phyloP scores from a whole-genome alignment of 1,140 invertebrate genomes.

The Achatina immaculata region DNA sequence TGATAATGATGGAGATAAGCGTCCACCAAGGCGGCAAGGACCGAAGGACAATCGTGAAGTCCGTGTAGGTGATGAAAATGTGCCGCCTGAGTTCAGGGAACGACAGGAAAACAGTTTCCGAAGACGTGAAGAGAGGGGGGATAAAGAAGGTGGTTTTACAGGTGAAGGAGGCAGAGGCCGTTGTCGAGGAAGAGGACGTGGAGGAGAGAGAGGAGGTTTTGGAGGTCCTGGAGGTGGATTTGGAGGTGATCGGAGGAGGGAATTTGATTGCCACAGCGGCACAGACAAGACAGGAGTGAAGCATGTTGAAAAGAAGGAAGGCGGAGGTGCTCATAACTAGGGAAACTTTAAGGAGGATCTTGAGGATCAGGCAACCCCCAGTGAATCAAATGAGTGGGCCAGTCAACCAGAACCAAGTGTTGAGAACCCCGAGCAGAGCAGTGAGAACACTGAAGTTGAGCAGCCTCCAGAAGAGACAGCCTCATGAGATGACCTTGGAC shows the following conservation, averaged over 20 bases:
- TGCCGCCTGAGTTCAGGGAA: conserved; percentile 61
- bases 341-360: conserved; percentile 89
- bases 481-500: conserved; percentile 63
- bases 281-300: conserved; percentile 95
- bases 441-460: conserved; percentile 54
- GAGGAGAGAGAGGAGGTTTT: conserved; percentile 61
- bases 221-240: conserved; percentile 60
- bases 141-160: conserved; percentile 62
- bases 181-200: conserved; percentile 68
- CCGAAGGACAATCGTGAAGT: conserved; percentile 43
- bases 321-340: conserved; percentile 94
- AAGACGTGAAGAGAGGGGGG: conserved; percentile 50
- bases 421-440: conserved; percentile 63
- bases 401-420: conserved; percentile 50
- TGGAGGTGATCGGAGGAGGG: conserved; percentile 72
- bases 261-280: conserved; percentile 94
- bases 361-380: conserved; percentile 38
- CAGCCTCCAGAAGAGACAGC: conserved; percentile 42
- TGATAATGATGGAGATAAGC: conserved; percentile 57
- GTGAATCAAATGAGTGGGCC: conserved; percentile 56
- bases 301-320: conserved; percentile 92
- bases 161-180: conserved; percentile 63
- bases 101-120: conserved; percentile 59
- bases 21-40: conserved; percentile 51
- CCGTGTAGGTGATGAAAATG: conserved; percentile 48